Evolutionary conservation across 2,797 vertebrate species (phyloP).

Genomic region (Anguilla pacifica): DNA sequence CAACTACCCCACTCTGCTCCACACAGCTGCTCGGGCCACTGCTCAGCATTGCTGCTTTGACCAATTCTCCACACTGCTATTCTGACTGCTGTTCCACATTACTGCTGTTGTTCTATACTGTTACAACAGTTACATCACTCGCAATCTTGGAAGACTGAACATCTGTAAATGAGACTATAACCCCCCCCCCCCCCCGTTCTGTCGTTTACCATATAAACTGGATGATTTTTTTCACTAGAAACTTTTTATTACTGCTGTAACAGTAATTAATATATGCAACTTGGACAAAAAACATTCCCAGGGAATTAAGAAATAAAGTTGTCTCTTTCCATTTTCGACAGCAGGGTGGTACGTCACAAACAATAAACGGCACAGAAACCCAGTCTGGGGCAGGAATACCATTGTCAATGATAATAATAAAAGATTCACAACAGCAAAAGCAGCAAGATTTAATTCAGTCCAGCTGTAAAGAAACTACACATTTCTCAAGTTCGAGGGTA

Average conservation of each 20-base stretch:
- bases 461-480: not conserved
- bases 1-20: not conserved
- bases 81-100: not conserved
- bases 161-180: not conserved
- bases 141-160: not conserved
- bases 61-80: not conserved
- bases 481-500: not conserved
- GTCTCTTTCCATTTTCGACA: not conserved
- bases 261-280: not conserved
- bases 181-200: not conserved
- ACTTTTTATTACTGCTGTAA: not conserved
- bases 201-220: not conserved
- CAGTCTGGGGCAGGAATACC: not conserved
- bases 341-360: conserved; percentile 7
- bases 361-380: not conserved
- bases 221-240: not conserved
- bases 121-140: not conserved
- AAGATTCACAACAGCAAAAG: not conserved
- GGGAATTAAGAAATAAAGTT: not conserved
- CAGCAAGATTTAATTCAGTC: not conserved
- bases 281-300: not conserved
- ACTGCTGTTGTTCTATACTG: not conserved
- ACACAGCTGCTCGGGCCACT: not conserved
- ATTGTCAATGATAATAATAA: not conserved
- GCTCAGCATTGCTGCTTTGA: not conserved